These are phyloP conservation scores for Micrasema longulum DNA, from an alignment of 1,140 invertebrate genomes.

Conservation along the genomic window DNA sequence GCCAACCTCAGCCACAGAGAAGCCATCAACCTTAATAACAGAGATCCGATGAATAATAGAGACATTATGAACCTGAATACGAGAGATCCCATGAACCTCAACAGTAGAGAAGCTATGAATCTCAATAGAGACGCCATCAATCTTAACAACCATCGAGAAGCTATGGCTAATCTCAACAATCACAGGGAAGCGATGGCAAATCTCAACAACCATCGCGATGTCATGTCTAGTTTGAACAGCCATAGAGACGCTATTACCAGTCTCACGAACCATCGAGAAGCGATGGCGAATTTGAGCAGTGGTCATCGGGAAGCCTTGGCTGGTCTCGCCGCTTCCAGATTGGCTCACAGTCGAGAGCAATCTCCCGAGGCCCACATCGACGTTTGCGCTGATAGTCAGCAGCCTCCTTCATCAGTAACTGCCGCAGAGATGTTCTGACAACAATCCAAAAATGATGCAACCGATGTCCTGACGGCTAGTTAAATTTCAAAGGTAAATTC, in stretches of 20 bases:
- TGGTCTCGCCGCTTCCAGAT: slow-evolving; percentile 38
- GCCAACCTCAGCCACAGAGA: slow-evolving; percentile 45
- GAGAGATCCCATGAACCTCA: slow-evolving; percentile 24
- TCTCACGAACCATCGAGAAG: slow-evolving; percentile 44
- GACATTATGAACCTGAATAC: slow-evolving; percentile 20
- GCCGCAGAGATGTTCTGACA: slow-evolving; percentile 52
- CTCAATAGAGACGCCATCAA: slow-evolving; percentile 30
- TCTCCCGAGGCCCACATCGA: slow-evolving; percentile 46
- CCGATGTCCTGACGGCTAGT: slow-evolving; percentile 40
- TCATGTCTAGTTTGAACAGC: slow-evolving; percentile 30
- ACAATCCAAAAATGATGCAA: slow-evolving; percentile 44
- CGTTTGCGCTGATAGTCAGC: slow-evolving; percentile 44
- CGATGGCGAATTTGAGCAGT: slow-evolving; percentile 43
- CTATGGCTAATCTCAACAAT: slow-evolving; percentile 46
- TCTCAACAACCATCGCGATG: slow-evolving; percentile 23
- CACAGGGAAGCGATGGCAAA: slow-evolving; percentile 27
- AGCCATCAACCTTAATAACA: slow-evolving; percentile 37
- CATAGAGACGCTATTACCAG: slow-evolving; percentile 34
- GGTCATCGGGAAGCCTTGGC: slow-evolving; percentile 47
- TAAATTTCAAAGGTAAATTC: too few relatives aligned
- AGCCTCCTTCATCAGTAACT: slow-evolving; percentile 32
- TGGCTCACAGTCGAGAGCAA: slow-evolving; percentile 29
- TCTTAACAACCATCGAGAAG: slow-evolving; percentile 47
- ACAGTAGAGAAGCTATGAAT: slow-evolving; percentile 47
- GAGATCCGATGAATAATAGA: slow-evolving; percentile 28